Conservation (phyloP, 2,888 invertebrate species). For the Pammene fasciana region DNA sequence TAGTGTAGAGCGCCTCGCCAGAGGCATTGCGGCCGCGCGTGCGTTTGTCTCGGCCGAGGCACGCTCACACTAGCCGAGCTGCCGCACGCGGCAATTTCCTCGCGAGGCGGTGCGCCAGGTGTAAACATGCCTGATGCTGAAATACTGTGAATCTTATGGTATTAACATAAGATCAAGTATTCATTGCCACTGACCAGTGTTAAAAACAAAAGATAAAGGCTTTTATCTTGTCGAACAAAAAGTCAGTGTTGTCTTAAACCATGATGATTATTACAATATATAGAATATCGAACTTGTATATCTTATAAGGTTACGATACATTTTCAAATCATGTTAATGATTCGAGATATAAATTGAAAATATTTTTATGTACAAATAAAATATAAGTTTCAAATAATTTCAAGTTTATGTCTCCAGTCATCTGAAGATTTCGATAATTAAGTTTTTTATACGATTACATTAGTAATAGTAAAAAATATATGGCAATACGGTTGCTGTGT, state of each 20-base stretch:
- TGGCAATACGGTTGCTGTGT: neutral
- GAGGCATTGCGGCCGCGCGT: too few relatives aligned
- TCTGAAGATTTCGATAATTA: too few relatives aligned
- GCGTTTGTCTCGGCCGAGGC: too few relatives aligned
- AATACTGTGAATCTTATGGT: neutral
- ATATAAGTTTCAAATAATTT: neutral
- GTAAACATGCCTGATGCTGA: too few relatives aligned
- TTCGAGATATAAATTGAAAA: neutral
- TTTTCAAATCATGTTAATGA: neutral
- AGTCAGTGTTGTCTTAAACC: too few relatives aligned
- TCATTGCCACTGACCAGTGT: constrained; percentile 2
- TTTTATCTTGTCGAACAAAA: neutral
- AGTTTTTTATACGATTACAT: neutral
- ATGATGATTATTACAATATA: neutral
- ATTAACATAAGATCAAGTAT: constrained; percentile 2
- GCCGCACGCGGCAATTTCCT: too few relatives aligned
- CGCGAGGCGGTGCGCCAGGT: too few relatives aligned
- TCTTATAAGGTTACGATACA: neutral
- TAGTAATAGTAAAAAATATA: neutral
- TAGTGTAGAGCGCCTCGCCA: too few relatives aligned
- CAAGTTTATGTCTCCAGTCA: neutral
- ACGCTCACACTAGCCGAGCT: too few relatives aligned
- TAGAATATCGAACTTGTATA: neutral
- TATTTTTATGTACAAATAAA: neutral
- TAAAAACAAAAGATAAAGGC: neutral